Evolutionary conservation across 2,113 vertebrate species (phyloP), one percentile per base, ranked within the genome.

Genomic region (Gobius niger): DNA sequence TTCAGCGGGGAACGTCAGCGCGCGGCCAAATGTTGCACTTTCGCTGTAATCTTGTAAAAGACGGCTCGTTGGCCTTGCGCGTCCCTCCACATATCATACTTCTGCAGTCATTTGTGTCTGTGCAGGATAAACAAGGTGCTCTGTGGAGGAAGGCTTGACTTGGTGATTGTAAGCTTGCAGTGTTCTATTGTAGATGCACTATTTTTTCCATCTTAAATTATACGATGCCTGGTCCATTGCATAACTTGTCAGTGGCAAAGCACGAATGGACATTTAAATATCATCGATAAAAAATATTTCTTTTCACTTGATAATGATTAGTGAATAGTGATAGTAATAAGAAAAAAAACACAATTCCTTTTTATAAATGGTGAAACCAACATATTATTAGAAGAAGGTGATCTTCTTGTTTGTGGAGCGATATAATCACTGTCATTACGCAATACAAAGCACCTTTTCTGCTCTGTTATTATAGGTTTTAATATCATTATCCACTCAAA

Each of bases 1-100:
- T 89, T 87, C 88, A 85, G 52, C 67, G 73, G 72, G 71, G 63
- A 77, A 75, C 82, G 85, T 87, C 84, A 75, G 69, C 60, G 72
- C 76, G 51, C 77, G 72, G 82, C 87, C 84, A 88, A 89, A 88
- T 77, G 74, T 82, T 81, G 80, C 75, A 42, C 83, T 85, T 88
- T 72, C 76, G 44, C 74, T 67, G 73, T 69, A 67, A 34, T 57
- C 63, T 72, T 68, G 57, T 57, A 71, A 67, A 77, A 62, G 66
- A 81, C 59, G 44, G 51, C 72, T 75, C 73, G 70, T 44, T 65
- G 70, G 72, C 73, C 68, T 65, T 53, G 68, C 12, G 1, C 60
- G 9, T 47, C 54, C 57, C 69, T 65, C 14, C 69, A 68, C 40
- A 65, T 41, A 47, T 82, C 75, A 71, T 68, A 44, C 65, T 68